phyloP scores from a whole-genome alignment of 1,140 invertebrate species.

The Solenopsis fugax region DNA sequence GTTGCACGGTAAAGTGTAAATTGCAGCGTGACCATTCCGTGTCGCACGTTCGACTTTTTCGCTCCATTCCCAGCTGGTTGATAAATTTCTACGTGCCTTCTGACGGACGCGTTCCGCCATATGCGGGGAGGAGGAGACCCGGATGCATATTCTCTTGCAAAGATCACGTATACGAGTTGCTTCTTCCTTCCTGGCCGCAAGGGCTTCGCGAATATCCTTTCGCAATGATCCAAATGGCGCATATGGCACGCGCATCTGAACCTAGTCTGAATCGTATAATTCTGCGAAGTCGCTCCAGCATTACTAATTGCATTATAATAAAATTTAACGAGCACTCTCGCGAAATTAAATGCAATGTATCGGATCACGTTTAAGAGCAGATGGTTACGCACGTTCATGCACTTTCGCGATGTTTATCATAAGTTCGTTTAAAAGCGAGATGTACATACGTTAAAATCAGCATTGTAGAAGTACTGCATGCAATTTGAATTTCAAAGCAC shows the following conservation, averaged over 20 bases:
- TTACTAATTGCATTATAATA: constrained; percentile 12
- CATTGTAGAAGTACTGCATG: not conserved
- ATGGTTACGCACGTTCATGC: not conserved
- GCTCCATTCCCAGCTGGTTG: constrained; percentile 3
- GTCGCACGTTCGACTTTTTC: constrained; percentile 8
- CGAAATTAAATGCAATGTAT: constrained; percentile 19
- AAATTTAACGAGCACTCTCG: not conserved
- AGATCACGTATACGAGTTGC: constrained; percentile 21
- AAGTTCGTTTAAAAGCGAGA: not conserved
- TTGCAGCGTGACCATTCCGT: constrained; percentile 33
- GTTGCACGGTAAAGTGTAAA: constrained; percentile 33
- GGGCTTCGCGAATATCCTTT: constrained; percentile 34
- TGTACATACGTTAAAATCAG: not conserved
- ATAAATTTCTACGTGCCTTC: constrained; percentile 40
- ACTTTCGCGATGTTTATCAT: not conserved
- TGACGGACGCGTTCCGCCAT: constrained; percentile 34
- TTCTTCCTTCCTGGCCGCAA: constrained; percentile 40
- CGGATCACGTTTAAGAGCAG: not conserved
- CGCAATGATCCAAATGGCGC: constrained; percentile 24
- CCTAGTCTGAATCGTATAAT: constrained; percentile 16
- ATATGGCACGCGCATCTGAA: constrained; percentile 28
- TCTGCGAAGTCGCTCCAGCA: not conserved
- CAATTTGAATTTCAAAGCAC: not conserved
- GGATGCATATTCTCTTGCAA: constrained; percentile 45
- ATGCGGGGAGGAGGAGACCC: constrained; percentile 25